These are phyloP conservation scores for Reticulitermes speratus DNA, from an alignment of 1,140 invertebrate genomes.

Conservation along the genomic window DNA sequence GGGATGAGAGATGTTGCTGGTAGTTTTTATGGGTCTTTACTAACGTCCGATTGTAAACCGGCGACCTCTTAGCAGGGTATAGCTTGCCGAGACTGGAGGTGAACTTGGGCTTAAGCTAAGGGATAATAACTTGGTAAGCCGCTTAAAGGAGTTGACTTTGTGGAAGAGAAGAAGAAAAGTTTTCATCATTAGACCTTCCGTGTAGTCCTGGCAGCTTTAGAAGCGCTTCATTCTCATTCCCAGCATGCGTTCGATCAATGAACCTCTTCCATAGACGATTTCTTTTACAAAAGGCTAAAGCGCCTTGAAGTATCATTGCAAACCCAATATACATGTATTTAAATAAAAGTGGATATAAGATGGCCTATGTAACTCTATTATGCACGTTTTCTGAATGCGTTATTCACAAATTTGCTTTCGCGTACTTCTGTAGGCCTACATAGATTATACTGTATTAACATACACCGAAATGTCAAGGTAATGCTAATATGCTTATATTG, in stretches of 20 bases:
- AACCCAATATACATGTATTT: background rate
- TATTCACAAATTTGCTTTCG: too few species aligned
- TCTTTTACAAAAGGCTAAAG: background rate
- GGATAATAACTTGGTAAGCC: constrained; percentile 29
- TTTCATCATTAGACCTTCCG: constrained; percentile 23
- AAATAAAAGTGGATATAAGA: too few species aligned
- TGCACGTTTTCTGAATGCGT: too few species aligned
- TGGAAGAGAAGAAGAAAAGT: background rate
- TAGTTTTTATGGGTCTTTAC: background rate
- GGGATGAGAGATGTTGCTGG: background rate
- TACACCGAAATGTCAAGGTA: too few species aligned
- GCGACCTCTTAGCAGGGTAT: background rate
- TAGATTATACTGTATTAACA: too few species aligned
- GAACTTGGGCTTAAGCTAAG: background rate
- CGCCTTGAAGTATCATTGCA: background rate
- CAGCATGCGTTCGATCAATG: constrained; percentile 11
- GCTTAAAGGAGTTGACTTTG: constrained; percentile 29
- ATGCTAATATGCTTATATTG: too few species aligned
- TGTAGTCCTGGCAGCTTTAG: background rate
- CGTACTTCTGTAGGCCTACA: too few species aligned
- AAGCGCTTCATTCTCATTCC: constrained; percentile 22
- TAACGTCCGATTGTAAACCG: background rate
- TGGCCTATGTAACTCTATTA: too few species aligned
- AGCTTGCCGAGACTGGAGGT: constrained; percentile 12
- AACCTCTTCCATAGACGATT: background rate